These are phyloP conservation scores for Taeniopygia guttata DNA, from an alignment of 2,797 vertebrate species.

Conservation along the genomic window DNA sequence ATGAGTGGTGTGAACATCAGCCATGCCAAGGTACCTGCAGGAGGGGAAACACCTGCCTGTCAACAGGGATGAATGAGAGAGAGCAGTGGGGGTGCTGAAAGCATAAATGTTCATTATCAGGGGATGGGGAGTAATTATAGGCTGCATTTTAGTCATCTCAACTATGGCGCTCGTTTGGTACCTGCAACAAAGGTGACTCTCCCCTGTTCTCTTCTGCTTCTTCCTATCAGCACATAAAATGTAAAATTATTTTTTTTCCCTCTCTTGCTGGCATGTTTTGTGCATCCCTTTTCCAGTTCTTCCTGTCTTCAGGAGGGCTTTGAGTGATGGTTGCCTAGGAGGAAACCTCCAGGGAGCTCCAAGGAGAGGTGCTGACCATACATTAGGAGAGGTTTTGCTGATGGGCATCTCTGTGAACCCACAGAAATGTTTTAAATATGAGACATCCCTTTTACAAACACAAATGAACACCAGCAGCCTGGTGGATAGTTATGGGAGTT, in stretches of 20 bases:
- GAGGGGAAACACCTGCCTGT: not conserved
- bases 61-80: not conserved
- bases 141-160: not conserved
- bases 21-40: conserved; percentile 82
- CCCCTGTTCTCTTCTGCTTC: not conserved
- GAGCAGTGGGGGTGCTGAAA: not conserved
- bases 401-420: not conserved
- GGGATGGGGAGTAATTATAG: not conserved
- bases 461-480: not conserved
- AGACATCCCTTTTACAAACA: not conserved
- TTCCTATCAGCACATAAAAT: not conserved
- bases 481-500: not conserved
- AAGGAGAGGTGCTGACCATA: not conserved
- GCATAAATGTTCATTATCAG: not conserved
- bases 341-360: not conserved
- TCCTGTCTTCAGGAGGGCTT: not conserved
- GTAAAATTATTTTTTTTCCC: not conserved
- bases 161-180: not conserved
- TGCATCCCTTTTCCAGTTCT: not conserved
- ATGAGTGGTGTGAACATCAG: conserved; percentile 86
- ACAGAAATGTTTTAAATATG: rapidly evolving
- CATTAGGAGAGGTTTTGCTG: not conserved
- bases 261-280: not conserved
- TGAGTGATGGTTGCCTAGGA: not conserved
- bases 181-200: not conserved